These are phyloP conservation scores for Ichneumon xanthorius DNA, from an alignment of 2,888 invertebrate genomes.

Conservation along the genomic window DNA sequence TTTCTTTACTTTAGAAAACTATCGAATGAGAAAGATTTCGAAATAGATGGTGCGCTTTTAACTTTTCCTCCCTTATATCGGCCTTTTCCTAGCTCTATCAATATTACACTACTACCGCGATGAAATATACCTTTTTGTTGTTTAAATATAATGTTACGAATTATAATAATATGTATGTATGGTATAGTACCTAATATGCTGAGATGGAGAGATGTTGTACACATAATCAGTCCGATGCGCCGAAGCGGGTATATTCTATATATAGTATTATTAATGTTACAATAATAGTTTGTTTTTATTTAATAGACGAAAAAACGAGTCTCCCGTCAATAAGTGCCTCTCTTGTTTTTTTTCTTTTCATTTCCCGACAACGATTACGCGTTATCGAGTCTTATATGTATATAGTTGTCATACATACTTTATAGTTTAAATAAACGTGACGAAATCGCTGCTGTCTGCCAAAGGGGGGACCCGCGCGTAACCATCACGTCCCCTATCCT, in stretches of 20 bases:
- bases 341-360: conserved; percentile 10
- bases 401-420: conserved; percentile 29
- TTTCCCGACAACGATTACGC: conserved; percentile 12
- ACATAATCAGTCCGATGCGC: conserved; percentile 67
- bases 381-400: conserved; percentile 18
- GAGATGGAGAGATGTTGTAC: conserved; percentile 64
- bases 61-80: conserved; percentile 8
- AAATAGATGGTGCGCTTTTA: conserved; percentile 3
- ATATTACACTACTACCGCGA: conserved; percentile 31
- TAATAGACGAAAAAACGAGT: conserved; percentile 6
- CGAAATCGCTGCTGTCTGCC: conserved; percentile 19
- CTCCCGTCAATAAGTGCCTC: not conserved
- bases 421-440: conserved; percentile 38
- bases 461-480: not conserved
- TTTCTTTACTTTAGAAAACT: not conserved
- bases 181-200: conserved; percentile 46
- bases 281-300: conserved; percentile 16
- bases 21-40: conserved; percentile 1
- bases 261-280: conserved; percentile 37
- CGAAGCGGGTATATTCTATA: conserved; percentile 46
- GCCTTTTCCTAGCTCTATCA: conserved; percentile 30
- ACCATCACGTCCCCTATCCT: not conserved
- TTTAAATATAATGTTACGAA: conserved; percentile 41
- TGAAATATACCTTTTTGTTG: conserved; percentile 35
- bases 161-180: conserved; percentile 50